phyloP scores from a whole-genome alignment of 2,888 invertebrate species.

The Pterostichus niger region DNA sequence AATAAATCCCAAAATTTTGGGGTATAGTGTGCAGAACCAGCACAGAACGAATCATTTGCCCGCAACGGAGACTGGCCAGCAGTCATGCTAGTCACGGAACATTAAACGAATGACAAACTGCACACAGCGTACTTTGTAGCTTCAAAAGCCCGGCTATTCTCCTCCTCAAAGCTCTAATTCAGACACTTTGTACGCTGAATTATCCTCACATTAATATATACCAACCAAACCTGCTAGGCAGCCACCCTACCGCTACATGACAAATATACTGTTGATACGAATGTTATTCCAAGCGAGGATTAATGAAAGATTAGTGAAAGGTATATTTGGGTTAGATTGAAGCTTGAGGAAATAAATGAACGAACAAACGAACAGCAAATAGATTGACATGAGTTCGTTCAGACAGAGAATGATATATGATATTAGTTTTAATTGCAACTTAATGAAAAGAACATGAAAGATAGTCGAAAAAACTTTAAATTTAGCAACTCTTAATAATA shows the following conservation, averaged over 20 bases:
- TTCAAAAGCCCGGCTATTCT: conserved; percentile 25
- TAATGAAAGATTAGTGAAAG: conserved; percentile 24
- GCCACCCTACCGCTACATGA: background rate
- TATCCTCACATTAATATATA: conserved; percentile 31
- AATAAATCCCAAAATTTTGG: too few relatives aligned
- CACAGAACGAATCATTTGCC: background rate
- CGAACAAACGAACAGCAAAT: conserved; percentile 4
- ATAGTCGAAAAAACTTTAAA: background rate
- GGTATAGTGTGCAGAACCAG: background rate
- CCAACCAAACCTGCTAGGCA: background rate
- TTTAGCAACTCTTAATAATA: too few relatives aligned
- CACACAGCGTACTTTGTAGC: conserved; percentile 28
- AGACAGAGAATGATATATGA: background rate
- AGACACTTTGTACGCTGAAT: conserved; percentile 39
- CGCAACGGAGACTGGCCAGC: background rate
- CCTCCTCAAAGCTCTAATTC: conserved; percentile 29
- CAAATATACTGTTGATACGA: conserved; percentile 27
- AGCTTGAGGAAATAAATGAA: background rate
- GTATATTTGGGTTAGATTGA: conserved; percentile 16
- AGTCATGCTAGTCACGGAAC: conserved; percentile 41
- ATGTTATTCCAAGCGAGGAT: conserved; percentile 1
- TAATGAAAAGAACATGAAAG: conserved; percentile 2
- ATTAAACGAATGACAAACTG: conserved; percentile 46
- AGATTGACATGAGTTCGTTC: background rate
- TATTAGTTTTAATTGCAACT: background rate